These are phyloP conservation scores for Xenus cinereus DNA, from an alignment of 2,113 vertebrate species.

Conservation along the genomic window DNA sequence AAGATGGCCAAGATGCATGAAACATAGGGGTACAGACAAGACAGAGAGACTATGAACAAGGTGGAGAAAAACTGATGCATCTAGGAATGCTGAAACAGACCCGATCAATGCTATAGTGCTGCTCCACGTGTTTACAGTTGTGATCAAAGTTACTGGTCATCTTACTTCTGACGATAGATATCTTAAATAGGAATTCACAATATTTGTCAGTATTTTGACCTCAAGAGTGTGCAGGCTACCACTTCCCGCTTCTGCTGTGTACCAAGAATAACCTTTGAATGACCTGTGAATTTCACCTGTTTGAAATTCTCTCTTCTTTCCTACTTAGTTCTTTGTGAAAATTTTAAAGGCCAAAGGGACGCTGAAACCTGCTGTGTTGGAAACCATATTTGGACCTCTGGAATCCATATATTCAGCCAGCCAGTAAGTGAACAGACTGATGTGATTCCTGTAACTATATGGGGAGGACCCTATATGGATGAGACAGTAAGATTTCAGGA, in stretches of 20 bases:
- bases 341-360: constrained; percentile 91
- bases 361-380: constrained; percentile 79
- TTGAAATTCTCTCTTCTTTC: not conserved
- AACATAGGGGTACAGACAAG: not conserved
- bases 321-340: constrained; percentile 82
- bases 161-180: not conserved
- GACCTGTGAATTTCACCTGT: not conserved
- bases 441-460: not conserved
- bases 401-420: constrained; percentile 86
- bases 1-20: not conserved
- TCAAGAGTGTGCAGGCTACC: not conserved
- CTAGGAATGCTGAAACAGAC: not conserved
- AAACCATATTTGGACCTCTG: constrained; percentile 88
- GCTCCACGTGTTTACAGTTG: not conserved
- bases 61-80: not conserved
- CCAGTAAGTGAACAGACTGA: constrained; percentile 81
- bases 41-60: not conserved
- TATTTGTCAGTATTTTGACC: not conserved
- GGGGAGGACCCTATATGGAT: not conserved
- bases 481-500: not conserved
- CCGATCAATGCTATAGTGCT: not conserved
- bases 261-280: not conserved
- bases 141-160: not conserved
- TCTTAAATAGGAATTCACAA: not conserved
- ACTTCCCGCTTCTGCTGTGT: not conserved